Percentiles rank a stretch among this genome's conserved stretches.
Evolutionary conservation across 2,113 vertebrate species (phyloP).

Genomic region (Daphoenositta chrysoptera): DNA sequence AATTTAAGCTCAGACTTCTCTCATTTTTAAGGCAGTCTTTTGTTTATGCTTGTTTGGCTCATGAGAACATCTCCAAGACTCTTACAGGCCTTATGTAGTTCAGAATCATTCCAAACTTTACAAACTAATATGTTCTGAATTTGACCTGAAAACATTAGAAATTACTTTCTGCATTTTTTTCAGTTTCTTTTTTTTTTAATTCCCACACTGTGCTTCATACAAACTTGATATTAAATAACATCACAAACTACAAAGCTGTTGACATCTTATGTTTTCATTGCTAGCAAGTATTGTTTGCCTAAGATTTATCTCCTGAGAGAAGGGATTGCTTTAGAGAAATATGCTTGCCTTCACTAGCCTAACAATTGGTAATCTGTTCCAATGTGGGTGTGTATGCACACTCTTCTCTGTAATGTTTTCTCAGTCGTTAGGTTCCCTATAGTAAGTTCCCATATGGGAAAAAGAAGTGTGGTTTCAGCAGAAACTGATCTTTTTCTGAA

Average conservation of each 20-base stretch:
- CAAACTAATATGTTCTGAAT: background rate
- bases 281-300: constrained; percentile 30
- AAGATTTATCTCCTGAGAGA: constrained; percentile 39
- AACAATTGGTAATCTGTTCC: constrained; percentile 37
- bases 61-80: background rate
- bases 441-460: background rate
- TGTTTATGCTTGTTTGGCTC: constrained; percentile 20
- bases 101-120: constrained; percentile 12
- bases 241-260: constrained; percentile 11
- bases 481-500: constrained; percentile 33
- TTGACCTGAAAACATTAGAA: background rate
- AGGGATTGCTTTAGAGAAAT: constrained; percentile 22
- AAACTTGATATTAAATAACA: background rate
- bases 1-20: background rate
- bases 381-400: background rate
- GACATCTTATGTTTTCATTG: background rate
- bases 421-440: background rate
- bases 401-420: constrained; percentile 20
- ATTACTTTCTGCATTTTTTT: background rate
- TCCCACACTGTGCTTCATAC: background rate
- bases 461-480: constrained; percentile 17
- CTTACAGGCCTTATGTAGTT: constrained; percentile 14
- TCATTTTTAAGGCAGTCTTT: background rate
- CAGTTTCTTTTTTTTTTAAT: background rate
- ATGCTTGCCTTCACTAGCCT: constrained; percentile 16